Base-by-base conservation (phyloP, 2,113 vertebrate genomes). In the Nerophis ophidion region DNA sequence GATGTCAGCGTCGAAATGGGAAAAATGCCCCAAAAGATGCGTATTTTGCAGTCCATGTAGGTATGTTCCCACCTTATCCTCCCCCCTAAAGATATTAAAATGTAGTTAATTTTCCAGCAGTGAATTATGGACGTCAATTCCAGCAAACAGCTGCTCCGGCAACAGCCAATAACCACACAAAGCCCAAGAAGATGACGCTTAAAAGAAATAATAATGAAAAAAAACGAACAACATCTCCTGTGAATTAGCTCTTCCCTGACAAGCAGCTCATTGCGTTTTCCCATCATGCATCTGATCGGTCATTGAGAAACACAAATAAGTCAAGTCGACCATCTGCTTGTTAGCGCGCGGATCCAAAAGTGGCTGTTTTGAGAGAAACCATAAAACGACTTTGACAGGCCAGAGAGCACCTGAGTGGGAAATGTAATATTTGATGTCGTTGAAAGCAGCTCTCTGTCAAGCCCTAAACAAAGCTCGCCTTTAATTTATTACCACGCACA, bases 261-360 rank as follows among this genome's bases (percentile, higher is more conserved):
- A 96, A 95, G 94, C 95, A 97, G 93, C 96, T 98, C 93, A 99
- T 98, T 96, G 94, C 92, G 85, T 93, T 96, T 96, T 98, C 95
- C 94, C 96, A 94, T 98, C 96, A 97, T 98, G 96, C 94, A 94
- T 94, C 94, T 93, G 93, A 98, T 98, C 94, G 95, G 96, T 98
- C 97, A 98, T 95, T 98, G 93, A 95, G 93, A 94, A 94, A 95
- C 94, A 93, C 93, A 97, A 97, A 97, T 95, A 98, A 98, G 95
- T 95, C 94, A 98, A 96, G 94, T 93, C 92, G 89, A 98, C 97
- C 97, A 99, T 99, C 97, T 99, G 97, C 93, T 97, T 97, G 95
- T 97, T 98, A 98, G 94, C 91, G 90, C n/a, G 89, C 93, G 92
- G 93, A 94, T 91, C 93, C 94, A 93, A 98, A 96, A 97, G 93